Conservation (phyloP, 2,797 vertebrate species). For the Parauchenoglanis punctatus region DNA sequence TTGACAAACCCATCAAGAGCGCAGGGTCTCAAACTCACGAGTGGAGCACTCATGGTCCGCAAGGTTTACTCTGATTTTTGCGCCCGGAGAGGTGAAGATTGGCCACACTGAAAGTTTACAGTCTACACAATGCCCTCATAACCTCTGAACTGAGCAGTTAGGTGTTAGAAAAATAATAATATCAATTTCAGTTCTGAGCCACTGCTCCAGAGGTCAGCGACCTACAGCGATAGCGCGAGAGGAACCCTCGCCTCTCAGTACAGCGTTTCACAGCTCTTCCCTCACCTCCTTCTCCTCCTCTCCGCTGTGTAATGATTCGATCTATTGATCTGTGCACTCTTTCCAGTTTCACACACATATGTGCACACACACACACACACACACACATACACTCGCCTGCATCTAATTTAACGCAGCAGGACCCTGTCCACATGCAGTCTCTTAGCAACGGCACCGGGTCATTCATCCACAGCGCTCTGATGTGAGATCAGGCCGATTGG, state of each 20-base stretch:
- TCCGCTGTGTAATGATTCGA: conserved; percentile 58
- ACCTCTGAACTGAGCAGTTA: background rate
- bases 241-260: background rate
- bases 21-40: background rate
- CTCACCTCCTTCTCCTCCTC: background rate
- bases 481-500: conserved; percentile 23
- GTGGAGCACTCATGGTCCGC: background rate
- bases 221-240: background rate
- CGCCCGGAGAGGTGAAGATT: no score
- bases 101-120: no score
- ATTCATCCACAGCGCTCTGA: conserved; percentile 42
- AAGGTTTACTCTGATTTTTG: background rate
- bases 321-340: conserved; percentile 70
- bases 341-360: conserved; percentile 54
- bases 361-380: conserved; percentile 29
- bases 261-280: conserved; percentile 13
- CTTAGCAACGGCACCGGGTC: conserved; percentile 52
- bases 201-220: background rate
- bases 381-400: conserved; percentile 24
- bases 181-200: background rate
- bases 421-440: conserved; percentile 49
- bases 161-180: background rate
- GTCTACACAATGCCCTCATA: background rate
- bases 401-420: conserved; percentile 43
- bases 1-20: background rate